Evolutionary conservation across 2,113 vertebrate genomes (phyloP).

Genomic region (Macquaria ambigua): DNA sequence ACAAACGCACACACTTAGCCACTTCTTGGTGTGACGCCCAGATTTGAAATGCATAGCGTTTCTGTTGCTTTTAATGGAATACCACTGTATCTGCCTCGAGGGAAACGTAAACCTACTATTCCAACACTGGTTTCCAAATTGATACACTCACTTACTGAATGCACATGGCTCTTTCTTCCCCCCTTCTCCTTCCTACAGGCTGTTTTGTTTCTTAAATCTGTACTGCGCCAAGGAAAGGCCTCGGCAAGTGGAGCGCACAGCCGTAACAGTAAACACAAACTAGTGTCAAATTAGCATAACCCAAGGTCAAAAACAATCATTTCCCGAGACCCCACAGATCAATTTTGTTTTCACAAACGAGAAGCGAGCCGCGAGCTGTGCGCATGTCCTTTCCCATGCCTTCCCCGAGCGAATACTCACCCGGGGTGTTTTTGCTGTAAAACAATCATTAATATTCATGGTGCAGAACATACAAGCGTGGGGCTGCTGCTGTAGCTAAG

Average conservation of each 20-base stretch:
- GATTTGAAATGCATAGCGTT: conserved; percentile 76
- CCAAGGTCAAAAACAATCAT: conserved; percentile 71
- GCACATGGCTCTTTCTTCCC: conserved; percentile 39
- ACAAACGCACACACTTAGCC: conserved; percentile 9
- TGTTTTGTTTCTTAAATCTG: conserved; percentile 38
- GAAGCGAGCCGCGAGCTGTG: conserved; percentile 26
- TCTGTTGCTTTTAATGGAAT: conserved; percentile 75
- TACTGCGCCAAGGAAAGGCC: conserved; percentile 3
- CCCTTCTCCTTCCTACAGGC: conserved; percentile 26
- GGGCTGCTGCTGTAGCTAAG: conserved; percentile 54
- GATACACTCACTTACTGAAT: conserved; percentile 62
- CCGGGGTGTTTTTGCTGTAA: conserved; percentile 61
- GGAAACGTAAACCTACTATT: conserved; percentile 66
- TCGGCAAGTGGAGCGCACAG: conserved; percentile 12
- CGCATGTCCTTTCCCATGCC: conserved; percentile 48
- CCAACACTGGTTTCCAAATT: conserved; percentile 66
- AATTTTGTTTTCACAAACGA: conserved; percentile 56
- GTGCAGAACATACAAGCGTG: conserved; percentile 43
- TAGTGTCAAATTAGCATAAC: conserved; percentile 68
- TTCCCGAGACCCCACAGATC: conserved; percentile 59
- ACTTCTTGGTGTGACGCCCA: conserved; percentile 57
- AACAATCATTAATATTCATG: conserved; percentile 74
- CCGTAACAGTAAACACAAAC: conserved; percentile 66
- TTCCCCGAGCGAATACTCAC: conserved; percentile 49
- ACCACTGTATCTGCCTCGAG: conserved; percentile 67